Conservation (phyloP, 2,888 invertebrate genomes). For the Actias luna region DNA sequence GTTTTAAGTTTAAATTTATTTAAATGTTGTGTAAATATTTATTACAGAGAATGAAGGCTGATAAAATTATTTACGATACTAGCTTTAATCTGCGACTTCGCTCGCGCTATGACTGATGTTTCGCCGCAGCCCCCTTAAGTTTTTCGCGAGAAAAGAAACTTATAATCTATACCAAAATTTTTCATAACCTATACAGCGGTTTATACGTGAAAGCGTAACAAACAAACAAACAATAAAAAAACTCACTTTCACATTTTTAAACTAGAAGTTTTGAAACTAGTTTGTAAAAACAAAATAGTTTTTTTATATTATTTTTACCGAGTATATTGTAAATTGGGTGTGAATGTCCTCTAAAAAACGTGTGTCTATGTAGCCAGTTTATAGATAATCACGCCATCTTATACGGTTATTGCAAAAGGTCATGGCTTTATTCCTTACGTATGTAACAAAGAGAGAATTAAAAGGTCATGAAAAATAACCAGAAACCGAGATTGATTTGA, state of each 20-base stretch:
- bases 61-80: neutral
- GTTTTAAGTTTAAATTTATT: neutral
- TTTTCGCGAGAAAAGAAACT: too few species aligned
- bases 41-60: neutral
- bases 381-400: neutral
- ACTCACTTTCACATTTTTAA: too few species aligned
- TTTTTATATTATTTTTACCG: too few species aligned
- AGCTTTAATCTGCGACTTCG: too few species aligned
- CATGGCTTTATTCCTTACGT: constrained; percentile 6
- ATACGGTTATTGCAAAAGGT: constrained; percentile 1
- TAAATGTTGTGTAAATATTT: constrained; percentile 2
- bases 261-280: neutral
- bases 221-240: too few species aligned
- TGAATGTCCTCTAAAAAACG: neutral
- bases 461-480: constrained; percentile 11
- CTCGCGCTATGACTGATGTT: too few species aligned
- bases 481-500: constrained; percentile 4
- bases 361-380: neutral
- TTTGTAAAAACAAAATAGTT: neutral
- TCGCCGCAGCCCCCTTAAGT: too few species aligned
- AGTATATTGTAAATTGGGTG: neutral
- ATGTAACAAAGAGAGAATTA: neutral
- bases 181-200: too few species aligned
- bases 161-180: too few species aligned
- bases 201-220: too few species aligned